Evolutionary conservation across 1,140 invertebrate genomes (phyloP), one percentile per base, ranked within the genome.

Genomic region (Drosophila bipectinata): DNA sequence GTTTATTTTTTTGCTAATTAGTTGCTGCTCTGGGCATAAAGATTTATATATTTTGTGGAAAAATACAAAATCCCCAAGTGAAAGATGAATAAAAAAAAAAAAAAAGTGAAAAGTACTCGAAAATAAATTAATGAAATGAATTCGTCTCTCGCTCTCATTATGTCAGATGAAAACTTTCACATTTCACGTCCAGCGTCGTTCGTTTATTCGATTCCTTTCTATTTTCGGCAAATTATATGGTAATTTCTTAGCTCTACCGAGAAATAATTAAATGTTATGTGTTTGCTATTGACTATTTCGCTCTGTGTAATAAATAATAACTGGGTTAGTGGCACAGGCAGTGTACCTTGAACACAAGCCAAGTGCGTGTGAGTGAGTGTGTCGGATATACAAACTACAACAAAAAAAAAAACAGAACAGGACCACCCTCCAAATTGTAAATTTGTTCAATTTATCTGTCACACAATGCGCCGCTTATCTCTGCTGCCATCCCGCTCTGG

Each of bases 161-260:
- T 51, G 47, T 59, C 14, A 72, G 18, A 56, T 55, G 10, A 51
- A 72, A 85, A 87, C 81, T 87, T 85, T 87, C 81, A 87, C 82
- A 87, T 81, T 80, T 73, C 24, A 52, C n/a, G n/a, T 66, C 21
- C 21, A 21, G 21, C 21, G 21, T 51, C 3, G 12, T 15, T 55
- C 14, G 41, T 47, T 15, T 18, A 30, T 15, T 21, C 60, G 51
- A 53, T 75, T 62, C 66, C 67, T 84, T 84, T 84, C 77, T 60
- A 78, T 84, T 84, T 81, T 21, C 21, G 21, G 21, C 21, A 21
- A 21, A 21, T 21, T 21, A 21, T 21, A 21, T 21, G 21, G 21
- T 21, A 21, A 21, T 21, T 2, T 21, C 21, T 21, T 1, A 21
- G 21, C 21, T 21, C 21, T 3, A 21, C 21, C 2, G 26, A 7